Conservation (phyloP, 2,797 vertebrate genomes). For the Loriculus beryllinus region DNA sequence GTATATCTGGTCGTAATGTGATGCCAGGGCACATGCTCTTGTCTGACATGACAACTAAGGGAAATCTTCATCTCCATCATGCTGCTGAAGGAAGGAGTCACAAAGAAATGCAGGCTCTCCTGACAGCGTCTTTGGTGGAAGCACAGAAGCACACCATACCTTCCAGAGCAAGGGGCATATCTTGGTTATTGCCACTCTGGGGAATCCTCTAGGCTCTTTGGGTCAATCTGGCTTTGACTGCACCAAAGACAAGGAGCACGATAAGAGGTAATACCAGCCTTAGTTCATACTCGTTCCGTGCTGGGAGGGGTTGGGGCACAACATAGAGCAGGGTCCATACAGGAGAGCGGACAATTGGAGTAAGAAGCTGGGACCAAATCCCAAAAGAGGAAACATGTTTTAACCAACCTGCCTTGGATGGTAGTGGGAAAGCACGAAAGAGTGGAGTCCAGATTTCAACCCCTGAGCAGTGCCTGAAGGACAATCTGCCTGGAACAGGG, state of each 20-base stretch:
- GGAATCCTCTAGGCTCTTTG: neutral
- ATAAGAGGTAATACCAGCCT: neutral
- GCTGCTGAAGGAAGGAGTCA: neutral
- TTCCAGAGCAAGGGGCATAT: neutral
- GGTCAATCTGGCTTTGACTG: neutral
- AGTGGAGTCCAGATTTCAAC: neutral
- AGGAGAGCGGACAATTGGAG: neutral
- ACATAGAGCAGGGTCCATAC: neutral
- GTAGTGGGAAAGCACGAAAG: fast-evolving
- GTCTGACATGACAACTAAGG: conserved; percentile 7
- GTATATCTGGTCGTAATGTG: neutral
- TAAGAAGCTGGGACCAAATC: neutral
- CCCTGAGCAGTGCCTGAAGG: neutral
- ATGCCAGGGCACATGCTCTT: neutral
- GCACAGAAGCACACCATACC: neutral
- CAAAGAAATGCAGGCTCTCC: neutral
- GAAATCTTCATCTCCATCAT: neutral
- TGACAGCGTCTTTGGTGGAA: neutral
- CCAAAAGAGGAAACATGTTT: neutral
- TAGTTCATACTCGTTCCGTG: neutral
- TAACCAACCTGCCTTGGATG: neutral
- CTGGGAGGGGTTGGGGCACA: neutral
- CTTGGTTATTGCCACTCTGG: fast-evolving
- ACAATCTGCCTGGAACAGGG: neutral
- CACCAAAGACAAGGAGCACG: neutral